Percentiles rank a stretch among this genome's conserved stretches.
These are phyloP conservation scores for Limosa lapponica DNA, from an alignment of 2,797 vertebrate species.

Conservation along the genomic window DNA sequence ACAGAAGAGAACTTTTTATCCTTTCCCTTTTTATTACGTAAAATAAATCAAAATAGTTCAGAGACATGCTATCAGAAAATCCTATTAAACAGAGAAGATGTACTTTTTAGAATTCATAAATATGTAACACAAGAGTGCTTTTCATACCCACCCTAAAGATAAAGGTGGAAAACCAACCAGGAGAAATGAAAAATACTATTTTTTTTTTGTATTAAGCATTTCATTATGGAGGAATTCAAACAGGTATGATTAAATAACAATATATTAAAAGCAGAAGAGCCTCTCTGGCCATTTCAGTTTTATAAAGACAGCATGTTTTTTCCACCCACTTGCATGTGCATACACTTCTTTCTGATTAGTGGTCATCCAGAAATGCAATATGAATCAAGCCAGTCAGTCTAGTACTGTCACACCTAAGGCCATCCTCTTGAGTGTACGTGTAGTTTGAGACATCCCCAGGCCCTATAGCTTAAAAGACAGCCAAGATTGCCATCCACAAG, in stretches of 20 bases:
- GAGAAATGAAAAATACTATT: neutral
- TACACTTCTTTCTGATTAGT: neutral
- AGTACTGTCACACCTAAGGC: neutral
- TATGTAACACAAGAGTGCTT: neutral
- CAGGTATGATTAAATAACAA: neutral
- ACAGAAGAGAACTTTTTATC: slow-evolving; percentile 11
- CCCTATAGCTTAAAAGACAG: neutral
- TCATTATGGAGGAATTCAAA: neutral
- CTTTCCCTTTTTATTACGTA: neutral
- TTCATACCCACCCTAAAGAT: neutral
- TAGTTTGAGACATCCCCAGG: neutral
- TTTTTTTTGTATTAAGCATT: neutral
- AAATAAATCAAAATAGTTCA: slow-evolving; percentile 44
- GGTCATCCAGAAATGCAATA: neutral
- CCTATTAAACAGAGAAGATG: neutral
- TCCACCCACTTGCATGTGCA: neutral
- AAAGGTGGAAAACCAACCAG: neutral
- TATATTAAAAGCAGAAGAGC: neutral
- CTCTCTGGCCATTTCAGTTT: neutral
- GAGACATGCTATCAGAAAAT: slow-evolving; percentile 7
- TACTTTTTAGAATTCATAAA: neutral
- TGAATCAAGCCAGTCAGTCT: neutral
- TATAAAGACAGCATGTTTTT: neutral
- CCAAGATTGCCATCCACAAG: neutral
- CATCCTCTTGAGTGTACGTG: neutral